These are phyloP conservation scores for Discoglossus pictus DNA, from an alignment of 2,797 vertebrate species.

Conservation along the genomic window DNA sequence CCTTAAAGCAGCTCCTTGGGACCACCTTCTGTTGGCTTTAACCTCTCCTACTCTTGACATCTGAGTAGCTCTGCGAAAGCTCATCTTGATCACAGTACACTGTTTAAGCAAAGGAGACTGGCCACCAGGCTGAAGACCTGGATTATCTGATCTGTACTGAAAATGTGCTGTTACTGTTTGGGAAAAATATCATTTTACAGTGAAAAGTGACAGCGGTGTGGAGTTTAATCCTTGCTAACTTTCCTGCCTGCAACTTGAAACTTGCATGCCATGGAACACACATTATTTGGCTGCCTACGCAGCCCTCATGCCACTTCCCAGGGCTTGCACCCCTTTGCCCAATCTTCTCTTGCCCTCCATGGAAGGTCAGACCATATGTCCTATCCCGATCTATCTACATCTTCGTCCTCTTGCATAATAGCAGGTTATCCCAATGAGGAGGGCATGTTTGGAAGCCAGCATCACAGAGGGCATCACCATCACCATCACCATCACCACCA, in stretches of 20 bases:
- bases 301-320: slow-evolving; percentile 90
- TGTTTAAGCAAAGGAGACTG: slow-evolving; percentile 76
- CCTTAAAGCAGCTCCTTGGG: slow-evolving; percentile 82
- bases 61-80: slow-evolving; percentile 78
- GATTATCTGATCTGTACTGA: slow-evolving; percentile 77
- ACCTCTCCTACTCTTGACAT: slow-evolving; percentile 77
- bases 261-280: slow-evolving; percentile 92
- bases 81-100: slow-evolving; percentile 70
- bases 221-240: slow-evolving; percentile 72
- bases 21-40: slow-evolving; percentile 86
- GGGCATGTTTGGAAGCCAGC: slow-evolving; percentile 87
- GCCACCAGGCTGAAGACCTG: slow-evolving; percentile 74
- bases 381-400: slow-evolving; percentile 89
- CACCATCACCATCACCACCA: slow-evolving; percentile 79
- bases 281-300: slow-evolving; percentile 96
- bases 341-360: slow-evolving; percentile 90
- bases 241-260: slow-evolving; percentile 68
- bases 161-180: slow-evolving; percentile 58
- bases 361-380: slow-evolving; percentile 96
- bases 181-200: slow-evolving; percentile 63
- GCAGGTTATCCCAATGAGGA: slow-evolving; percentile 89
- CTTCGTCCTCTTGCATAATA: slow-evolving; percentile 91
- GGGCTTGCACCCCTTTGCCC: slow-evolving; percentile 92
- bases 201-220: slow-evolving; percentile 65
- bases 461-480: slow-evolving; percentile 74